Base-by-base conservation (phyloP, 35 echinoderm and acorn worm genomes). In the Apostichopus californicus region DNA sequence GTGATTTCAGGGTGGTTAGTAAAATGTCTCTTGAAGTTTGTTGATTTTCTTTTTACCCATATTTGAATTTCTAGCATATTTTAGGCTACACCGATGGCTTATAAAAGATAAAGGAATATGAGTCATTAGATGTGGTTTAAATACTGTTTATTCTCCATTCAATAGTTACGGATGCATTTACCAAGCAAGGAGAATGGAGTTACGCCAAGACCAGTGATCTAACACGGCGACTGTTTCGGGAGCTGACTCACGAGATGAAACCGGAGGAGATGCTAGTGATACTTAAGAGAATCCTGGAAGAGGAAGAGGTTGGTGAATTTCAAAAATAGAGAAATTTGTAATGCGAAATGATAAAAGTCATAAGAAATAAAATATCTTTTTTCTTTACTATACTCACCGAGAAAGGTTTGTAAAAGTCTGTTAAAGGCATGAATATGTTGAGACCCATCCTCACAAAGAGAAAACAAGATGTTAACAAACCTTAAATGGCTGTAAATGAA, bases 261-360 rank as follows among this genome's bases (percentile, higher is more conserved):
- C 58, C 60, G 1, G 25, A 68, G 46, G 17, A 89, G 46, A 89
- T 18, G 4, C 22, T 89, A 20, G 86, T 72, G 15, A 72, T 89
- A 13, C 86, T 89, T 1, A 89, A 73, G 64, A 71, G 63, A 89
- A 72, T 64, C 20, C 64, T 89, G n/a, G 86, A 89, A 66, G 86
- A 89, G 18, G 86, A 89, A 20, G 86, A 89, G 86, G 86, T 89
- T 11, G 86, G 86, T 72, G 1, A 78, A 6, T 46, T 3, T 46
- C 34, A 46, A 78, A 9, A 24, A 24, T 1, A 78, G 34, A 24
- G 7, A 18, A 78, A 9, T 24, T 0, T 17, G 2, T 46, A 46
- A 11, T 52, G 14, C 52, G 21, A 7, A 83, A 83, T 57, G 15
- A 34, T 0, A 83, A 54, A 34, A 20, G 1, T 83, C 55, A 54